Percentiles rank a stretch among this genome's conserved stretches.
Evolutionary conservation across 2,113 vertebrate genomes (phyloP).

Genomic region (Crotalus horridus): DNA sequence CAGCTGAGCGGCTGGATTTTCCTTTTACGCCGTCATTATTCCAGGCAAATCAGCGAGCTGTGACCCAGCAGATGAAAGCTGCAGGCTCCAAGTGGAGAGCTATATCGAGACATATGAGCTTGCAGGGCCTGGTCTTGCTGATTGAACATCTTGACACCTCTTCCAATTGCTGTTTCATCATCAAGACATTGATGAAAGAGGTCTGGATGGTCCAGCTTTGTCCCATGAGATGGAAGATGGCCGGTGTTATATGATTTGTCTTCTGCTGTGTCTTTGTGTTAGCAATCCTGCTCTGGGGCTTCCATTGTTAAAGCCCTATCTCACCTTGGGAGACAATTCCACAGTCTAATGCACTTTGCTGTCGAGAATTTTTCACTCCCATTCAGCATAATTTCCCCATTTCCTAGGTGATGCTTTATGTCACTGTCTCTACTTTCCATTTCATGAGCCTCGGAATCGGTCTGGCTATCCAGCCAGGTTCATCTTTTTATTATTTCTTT

Average conservation of each 20-base stretch:
- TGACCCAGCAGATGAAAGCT: neutral
- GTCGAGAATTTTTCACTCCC: neutral
- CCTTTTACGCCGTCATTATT: neutral
- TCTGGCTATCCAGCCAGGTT: neutral
- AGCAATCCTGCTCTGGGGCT: neutral
- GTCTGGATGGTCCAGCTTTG: neutral
- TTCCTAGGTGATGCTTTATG: constrained; percentile 7
- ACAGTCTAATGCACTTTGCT: constrained; percentile 13
- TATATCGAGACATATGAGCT: neutral
- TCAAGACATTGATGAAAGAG: neutral
- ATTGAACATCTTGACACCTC: neutral
- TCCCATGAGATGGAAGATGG: neutral
- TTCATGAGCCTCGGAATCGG: neutral
- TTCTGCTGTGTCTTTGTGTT: neutral
- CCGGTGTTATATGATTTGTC: neutral
- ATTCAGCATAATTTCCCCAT: constrained; percentile 7
- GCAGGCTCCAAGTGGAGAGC: neutral
- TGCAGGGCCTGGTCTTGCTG: neutral
- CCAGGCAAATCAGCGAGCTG: neutral
- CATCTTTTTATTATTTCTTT: neutral
- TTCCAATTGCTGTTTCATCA: neutral
- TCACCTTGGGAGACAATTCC: constrained; percentile 8
- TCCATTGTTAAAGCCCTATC: neutral
- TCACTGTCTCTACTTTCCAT: constrained; percentile 14
- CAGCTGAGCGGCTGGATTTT: neutral